Base-by-base conservation (phyloP, 2,797 vertebrate species). In the Odontamblyopus rebecca region DNA sequence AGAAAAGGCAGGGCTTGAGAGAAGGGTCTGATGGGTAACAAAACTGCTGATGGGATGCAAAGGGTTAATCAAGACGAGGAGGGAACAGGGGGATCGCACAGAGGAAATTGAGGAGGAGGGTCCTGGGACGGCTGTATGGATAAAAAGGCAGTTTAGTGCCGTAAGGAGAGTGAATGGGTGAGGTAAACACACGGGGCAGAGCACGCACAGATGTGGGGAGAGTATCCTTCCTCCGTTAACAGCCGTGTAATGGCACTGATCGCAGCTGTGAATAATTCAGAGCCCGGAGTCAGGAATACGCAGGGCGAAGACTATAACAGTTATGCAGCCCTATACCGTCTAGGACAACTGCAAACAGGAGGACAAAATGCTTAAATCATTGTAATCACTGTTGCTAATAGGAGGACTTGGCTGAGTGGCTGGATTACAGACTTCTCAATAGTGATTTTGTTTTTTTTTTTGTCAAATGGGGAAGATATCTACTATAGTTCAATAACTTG, bases 191-290 rank as follows among this genome's bases (percentile, higher is more conserved):
- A 65, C 18, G 35, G 75, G 50, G 65, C 50, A 75, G 62, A 79
- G 78, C 78, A 78, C 69, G 80, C 77, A 78, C 70, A 73, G 80
- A 74, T 78, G 81, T 57, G 79, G 74, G 82, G 80, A 79, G 60
- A 23, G 50, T 71, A 85, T 82, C 89, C 83, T 78, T 81, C 81
- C 81, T 86, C 88, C 61, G 82, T 70, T 91, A 92, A 90, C 88
- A 87, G 88, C 72, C 80, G 75, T 84, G 90, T 91, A 91, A 92
- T 86, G 81, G 88, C 85, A 74, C 87, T 82, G 84, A 92, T 91
- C 84, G 72, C 80, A 85, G 81, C 78, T 82, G 90, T 92, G 85
- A 91, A 91, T 93, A 91, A 92, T 89, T 92, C 84, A 93, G 72
- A 87, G 73, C 78, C 81, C 71, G 72, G 68, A 71, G 83, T 84